These are phyloP conservation scores for Cephonodes hylas DNA, from an alignment of 2,888 invertebrate genomes.

Conservation along the genomic window DNA sequence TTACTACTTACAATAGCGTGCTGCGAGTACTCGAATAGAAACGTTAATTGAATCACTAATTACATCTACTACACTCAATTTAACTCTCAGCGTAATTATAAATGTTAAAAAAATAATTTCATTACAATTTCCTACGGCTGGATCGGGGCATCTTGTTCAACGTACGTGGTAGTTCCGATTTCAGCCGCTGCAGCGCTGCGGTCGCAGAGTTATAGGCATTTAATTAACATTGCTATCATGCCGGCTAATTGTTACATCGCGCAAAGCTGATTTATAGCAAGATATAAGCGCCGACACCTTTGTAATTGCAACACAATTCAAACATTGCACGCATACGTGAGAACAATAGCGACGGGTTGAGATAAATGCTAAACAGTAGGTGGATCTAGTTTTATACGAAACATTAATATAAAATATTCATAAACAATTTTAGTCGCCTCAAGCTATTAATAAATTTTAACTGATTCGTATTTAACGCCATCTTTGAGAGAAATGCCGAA, in stretches of 20 bases:
- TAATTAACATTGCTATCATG: constrained; percentile 81
- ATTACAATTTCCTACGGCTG: neutral
- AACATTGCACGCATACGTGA: constrained; percentile 60
- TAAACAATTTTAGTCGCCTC: neutral
- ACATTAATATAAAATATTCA: neutral
- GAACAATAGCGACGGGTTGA: constrained; percentile 50
- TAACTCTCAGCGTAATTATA: constrained; percentile 25
- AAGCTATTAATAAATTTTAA: neutral
- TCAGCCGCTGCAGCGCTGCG: constrained; percentile 47
- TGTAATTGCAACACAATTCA: constrained; percentile 71
- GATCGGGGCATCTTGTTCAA: neutral
- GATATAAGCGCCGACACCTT: constrained; percentile 76
- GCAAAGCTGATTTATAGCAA: constrained; percentile 77
- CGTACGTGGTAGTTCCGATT: constrained; percentile 39
- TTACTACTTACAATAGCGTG: constrained; percentile 27
- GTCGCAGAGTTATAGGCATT: constrained; percentile 66
- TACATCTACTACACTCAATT: constrained; percentile 30
- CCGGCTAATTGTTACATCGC: constrained; percentile 81
- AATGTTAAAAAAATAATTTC: constrained; percentile 4
- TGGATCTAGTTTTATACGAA: constrained; percentile 19
- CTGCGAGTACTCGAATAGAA: constrained; percentile 28
- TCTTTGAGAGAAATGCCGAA: constrained; percentile 38
- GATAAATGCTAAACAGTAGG: constrained; percentile 23
- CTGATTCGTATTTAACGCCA: constrained; percentile 34
- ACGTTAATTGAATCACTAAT: constrained; percentile 38